These are phyloP conservation scores for Caenorhabditis virilis DNA, from an alignment of 2,888 invertebrate species.

Conservation along the genomic window DNA sequence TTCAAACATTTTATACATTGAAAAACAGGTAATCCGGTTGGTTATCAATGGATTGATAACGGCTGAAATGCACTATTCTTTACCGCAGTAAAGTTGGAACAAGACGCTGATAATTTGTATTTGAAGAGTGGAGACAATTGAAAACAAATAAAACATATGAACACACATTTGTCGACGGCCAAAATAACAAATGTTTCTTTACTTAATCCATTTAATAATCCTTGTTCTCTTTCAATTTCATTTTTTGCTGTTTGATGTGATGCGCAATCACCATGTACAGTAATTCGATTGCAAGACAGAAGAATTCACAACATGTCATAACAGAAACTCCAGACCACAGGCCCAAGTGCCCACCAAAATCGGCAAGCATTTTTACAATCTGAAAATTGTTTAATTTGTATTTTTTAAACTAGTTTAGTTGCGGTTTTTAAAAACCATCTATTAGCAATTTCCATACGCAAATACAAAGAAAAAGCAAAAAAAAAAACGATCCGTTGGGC, in stretches of 20 bases:
- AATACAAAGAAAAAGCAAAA: neutral
- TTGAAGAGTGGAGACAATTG: too few species aligned
- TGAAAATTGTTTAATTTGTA: slow-evolving; percentile 16
- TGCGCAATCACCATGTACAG: slow-evolving; percentile 56
- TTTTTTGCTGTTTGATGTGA: slow-evolving; percentile 28
- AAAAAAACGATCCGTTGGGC: slow-evolving; percentile 1
- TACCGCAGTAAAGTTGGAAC: too few species aligned
- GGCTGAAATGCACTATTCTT: too few species aligned
- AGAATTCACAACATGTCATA: slow-evolving; percentile 64
- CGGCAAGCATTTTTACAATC: slow-evolving; percentile 66
- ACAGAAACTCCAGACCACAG: slow-evolving; percentile 65
- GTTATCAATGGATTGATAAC: too few species aligned
- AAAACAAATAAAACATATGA: too few species aligned
- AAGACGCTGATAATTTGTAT: too few species aligned
- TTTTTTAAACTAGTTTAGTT: too few species aligned
- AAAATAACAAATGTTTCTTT: too few species aligned
- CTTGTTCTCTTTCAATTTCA: slow-evolving; percentile 17
- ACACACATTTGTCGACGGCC: too few species aligned
- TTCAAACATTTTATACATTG: too few species aligned
- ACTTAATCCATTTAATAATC: slow-evolving; percentile 12
- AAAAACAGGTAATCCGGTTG: too few species aligned
- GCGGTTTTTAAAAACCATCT: too few species aligned
- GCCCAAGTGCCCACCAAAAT: slow-evolving; percentile 65
- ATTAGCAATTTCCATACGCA: slow-evolving; percentile 2
- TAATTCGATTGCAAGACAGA: slow-evolving; percentile 55